Conservation (phyloP, 2,113 vertebrate species). For the Pontoporia blainvillei region DNA sequence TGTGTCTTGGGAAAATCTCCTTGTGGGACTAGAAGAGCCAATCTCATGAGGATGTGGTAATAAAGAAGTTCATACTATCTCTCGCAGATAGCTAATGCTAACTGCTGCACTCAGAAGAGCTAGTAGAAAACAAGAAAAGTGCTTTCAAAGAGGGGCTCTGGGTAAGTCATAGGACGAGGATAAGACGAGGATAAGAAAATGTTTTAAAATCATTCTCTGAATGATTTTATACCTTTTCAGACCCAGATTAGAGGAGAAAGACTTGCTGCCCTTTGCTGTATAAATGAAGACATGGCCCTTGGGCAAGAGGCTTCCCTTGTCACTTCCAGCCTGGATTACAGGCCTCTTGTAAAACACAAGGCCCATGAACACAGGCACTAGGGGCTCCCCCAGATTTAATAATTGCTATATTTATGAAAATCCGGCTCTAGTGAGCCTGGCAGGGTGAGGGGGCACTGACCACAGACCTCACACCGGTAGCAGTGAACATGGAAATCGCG, state of each 20-base stretch:
- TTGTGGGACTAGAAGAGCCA: not conserved
- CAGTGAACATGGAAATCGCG: conserved; percentile 98
- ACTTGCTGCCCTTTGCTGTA: not conserved
- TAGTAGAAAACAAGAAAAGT: not conserved
- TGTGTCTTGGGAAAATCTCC: not conserved
- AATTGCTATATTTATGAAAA: not conserved
- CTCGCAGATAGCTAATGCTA: not conserved
- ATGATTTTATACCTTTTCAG: not conserved
- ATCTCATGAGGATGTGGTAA: not conserved
- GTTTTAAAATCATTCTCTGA: not conserved
- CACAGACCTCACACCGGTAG: conserved; percentile 95
- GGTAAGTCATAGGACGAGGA: not conserved
- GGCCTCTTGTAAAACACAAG: not conserved
- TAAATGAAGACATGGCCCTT: not conserved
- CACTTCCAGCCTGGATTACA: not conserved
- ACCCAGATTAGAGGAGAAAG: not conserved
- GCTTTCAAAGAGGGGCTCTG: not conserved
- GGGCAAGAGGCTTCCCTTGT: not conserved
- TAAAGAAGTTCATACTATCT: not conserved
- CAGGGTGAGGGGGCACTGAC: not conserved
- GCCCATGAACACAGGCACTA: not conserved
- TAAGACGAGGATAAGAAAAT: not conserved
- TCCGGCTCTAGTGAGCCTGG: not conserved
- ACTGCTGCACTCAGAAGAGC: not conserved
- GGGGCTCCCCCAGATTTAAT: not conserved